phyloP scores from a whole-genome alignment of 2,113 vertebrate species.

The Saimiri boliviensis region DNA sequence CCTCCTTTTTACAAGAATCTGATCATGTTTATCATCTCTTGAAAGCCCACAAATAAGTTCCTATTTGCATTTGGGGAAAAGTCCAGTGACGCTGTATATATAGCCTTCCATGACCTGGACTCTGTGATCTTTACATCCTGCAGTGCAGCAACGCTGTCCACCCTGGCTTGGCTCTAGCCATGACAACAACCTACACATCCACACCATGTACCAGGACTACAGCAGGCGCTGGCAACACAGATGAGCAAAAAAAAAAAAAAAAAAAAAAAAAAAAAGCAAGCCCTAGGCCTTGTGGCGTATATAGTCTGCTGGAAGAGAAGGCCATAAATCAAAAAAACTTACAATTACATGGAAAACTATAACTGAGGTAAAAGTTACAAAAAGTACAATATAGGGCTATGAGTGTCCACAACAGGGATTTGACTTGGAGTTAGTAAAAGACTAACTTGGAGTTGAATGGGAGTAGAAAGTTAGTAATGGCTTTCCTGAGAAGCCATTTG shows the following conservation, averaged over 20 bases:
- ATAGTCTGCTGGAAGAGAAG: neutral
- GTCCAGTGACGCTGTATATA: neutral
- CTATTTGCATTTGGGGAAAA: neutral
- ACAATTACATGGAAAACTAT: conserved; percentile 4
- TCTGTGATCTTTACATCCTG: neutral
- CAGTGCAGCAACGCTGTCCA: neutral
- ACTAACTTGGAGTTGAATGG: neutral
- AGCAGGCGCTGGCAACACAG: neutral
- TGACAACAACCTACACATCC: neutral
- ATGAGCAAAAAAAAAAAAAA: neutral
- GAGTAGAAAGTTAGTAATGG: neutral
- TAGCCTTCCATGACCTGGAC: neutral
- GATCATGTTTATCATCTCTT: neutral
- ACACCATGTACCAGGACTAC: neutral
- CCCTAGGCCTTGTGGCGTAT: neutral
- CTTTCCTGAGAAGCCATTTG: neutral
- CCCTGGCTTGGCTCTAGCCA: neutral
- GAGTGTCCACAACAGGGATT: neutral
- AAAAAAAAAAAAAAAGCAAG: neutral
- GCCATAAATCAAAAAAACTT: neutral
- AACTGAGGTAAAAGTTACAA: neutral
- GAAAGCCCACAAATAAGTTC: neutral
- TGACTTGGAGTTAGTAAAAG: neutral
- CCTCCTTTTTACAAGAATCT: neutral
- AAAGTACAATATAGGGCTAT: neutral